These are phyloP conservation scores for Myotis vivesi DNA, from an alignment of 2,797 vertebrate genomes.

Conservation along the genomic window DNA sequence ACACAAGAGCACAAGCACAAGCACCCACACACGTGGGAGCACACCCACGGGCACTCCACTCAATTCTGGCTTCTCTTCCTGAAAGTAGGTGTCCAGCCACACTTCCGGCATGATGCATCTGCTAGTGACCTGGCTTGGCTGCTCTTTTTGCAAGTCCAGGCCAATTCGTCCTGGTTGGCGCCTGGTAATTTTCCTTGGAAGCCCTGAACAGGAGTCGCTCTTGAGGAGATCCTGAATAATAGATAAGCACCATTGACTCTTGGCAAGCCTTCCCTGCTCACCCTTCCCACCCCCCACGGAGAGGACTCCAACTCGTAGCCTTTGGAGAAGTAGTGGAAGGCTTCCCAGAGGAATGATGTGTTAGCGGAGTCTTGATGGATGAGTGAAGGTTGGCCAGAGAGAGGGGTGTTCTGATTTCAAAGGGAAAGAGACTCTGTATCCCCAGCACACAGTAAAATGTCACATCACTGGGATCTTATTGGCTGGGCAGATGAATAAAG, in stretches of 20 bases:
- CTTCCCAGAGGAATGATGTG: neutral
- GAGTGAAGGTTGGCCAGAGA: neutral
- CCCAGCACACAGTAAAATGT: neutral
- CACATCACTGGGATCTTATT: neutral
- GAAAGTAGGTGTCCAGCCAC: neutral
- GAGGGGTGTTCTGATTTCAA: neutral
- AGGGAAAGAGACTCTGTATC: neutral
- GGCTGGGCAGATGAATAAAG: neutral
- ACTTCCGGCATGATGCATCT: neutral
- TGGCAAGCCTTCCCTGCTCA: neutral
- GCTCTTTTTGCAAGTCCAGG: neutral
- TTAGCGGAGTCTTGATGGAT: neutral
- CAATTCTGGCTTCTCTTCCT: neutral
- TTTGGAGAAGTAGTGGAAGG: neutral
- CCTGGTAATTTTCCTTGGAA: conserved; percentile 20
- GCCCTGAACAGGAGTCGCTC: neutral
- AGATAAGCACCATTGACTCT: neutral
- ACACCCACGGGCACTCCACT: neutral
- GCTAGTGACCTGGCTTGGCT: neutral
- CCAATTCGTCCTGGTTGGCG: neutral
- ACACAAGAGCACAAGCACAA: neutral
- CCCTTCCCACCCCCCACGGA: neutral
- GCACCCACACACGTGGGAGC: neutral
- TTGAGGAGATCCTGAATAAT: neutral
- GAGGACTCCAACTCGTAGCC: neutral